Percentiles rank a stretch among this genome's conserved stretches.
Conservation (phyloP, 2,113 vertebrate species). For the Rhombomys opimus region DNA sequence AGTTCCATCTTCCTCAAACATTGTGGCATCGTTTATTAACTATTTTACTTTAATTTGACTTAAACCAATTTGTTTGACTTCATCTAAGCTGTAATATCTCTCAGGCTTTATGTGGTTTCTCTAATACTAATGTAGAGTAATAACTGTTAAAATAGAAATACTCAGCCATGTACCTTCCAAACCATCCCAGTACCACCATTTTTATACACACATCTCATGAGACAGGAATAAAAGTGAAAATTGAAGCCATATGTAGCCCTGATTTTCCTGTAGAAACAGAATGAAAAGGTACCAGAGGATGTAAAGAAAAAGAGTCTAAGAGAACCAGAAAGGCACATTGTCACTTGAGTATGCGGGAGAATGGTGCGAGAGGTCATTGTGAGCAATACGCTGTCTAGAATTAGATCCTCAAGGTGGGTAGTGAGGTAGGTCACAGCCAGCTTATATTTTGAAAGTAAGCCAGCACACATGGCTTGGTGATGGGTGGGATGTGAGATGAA, state of each 20-base stretch:
- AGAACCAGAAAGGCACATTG: not conserved
- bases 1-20: not conserved
- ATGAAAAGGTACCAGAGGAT: not conserved
- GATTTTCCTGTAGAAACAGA: constrained; percentile 41
- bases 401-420: not conserved
- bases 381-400: not conserved
- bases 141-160: constrained; percentile 61
- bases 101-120: constrained; percentile 49
- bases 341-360: not conserved
- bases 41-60: constrained; percentile 63
- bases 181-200: not conserved
- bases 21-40: constrained; percentile 18
- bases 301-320: not conserved
- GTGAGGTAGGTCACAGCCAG: not conserved
- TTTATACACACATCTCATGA: not conserved
- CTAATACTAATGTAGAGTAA: constrained; percentile 57
- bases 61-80: constrained; percentile 57
- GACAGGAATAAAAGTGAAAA: constrained; percentile 37
- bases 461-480: not conserved
- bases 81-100: constrained; percentile 18
- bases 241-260: constrained; percentile 8
- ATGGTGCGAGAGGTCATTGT: too few species aligned
- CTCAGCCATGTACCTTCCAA: constrained; percentile 42
- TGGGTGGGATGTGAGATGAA: not conserved
- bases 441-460: constrained; percentile 10